Conservation (phyloP, 2,113 vertebrate species). For the Silurus glanis region DNA sequence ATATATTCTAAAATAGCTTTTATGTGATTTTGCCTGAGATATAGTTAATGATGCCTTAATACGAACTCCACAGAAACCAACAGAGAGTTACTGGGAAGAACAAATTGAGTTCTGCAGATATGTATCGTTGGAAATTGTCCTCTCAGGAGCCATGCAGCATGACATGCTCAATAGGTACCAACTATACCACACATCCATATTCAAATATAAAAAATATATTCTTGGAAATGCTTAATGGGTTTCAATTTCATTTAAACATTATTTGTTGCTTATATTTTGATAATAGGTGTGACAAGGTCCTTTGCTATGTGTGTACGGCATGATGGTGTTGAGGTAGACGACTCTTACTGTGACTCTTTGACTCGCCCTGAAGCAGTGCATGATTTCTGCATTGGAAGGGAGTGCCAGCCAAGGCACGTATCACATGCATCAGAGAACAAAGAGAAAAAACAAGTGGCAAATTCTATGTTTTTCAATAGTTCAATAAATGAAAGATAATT, state of each 20-base stretch:
- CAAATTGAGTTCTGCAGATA: constrained; percentile 90
- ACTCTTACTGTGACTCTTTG: constrained; percentile 89
- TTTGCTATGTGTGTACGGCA: constrained; percentile 95
- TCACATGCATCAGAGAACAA: background rate
- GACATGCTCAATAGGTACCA: constrained; percentile 93
- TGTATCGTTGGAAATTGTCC: constrained; percentile 98
- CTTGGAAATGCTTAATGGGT: background rate
- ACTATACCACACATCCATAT: background rate
- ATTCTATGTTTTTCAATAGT: background rate
- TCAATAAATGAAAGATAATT: constrained; percentile 6
- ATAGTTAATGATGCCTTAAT: background rate
- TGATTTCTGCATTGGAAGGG: constrained; percentile 93
- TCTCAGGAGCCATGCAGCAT: constrained; percentile 97
- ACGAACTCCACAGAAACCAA: constrained; percentile 76
- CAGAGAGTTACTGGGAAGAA: constrained; percentile 86
- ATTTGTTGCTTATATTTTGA: background rate
- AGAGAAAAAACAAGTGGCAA: background rate
- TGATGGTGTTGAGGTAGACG: constrained; percentile 91
- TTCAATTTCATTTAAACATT: background rate
- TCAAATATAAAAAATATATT: background rate
- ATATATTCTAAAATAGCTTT: constrained; percentile 21
- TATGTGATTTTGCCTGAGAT: constrained; percentile 12
- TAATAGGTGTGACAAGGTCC: constrained; percentile 85
- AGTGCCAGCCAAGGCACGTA: constrained; percentile 91
- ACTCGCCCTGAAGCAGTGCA: constrained; percentile 93